Evolutionary conservation across 2,888 invertebrate species (phyloP).

Genomic region (Drosophila colorata): DNA sequence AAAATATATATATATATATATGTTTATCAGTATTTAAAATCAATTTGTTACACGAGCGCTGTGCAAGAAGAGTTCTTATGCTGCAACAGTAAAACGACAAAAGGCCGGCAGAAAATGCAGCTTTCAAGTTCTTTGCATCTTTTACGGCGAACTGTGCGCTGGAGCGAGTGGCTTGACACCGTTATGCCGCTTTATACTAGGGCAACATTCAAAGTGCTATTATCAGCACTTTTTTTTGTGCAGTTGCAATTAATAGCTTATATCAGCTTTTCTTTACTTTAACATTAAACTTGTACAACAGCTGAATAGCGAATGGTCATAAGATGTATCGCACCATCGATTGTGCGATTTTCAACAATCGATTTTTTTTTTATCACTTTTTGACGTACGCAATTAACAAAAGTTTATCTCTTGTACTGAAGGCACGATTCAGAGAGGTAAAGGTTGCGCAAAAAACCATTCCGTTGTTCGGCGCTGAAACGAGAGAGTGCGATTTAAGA

Average conservation of each 20-base stretch:
- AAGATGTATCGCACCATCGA: slow-evolving; percentile 8
- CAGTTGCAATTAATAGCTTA: slow-evolving; percentile 17
- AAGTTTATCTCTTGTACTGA: too few species aligned
- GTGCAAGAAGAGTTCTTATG: slow-evolving; percentile 10
- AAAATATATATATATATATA: background rate
- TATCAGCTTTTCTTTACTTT: slow-evolving; percentile 13
- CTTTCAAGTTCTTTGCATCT: slow-evolving; percentile 33
- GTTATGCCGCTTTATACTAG: background rate
- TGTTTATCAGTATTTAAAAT: slow-evolving; percentile 11
- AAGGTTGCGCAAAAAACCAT: too few species aligned
- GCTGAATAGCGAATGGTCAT: slow-evolving; percentile 37
- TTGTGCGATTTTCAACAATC: background rate
- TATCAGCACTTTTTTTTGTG: slow-evolving; percentile 37
- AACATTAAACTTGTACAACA: slow-evolving; percentile 36
- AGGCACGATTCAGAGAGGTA: too few species aligned
- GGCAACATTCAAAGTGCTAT: slow-evolving; percentile 13
- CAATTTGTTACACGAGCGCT: slow-evolving; percentile 43
- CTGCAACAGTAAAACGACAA: slow-evolving; percentile 26
- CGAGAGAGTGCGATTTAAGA: too few species aligned
- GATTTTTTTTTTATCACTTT: too few species aligned
- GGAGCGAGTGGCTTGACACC: background rate
- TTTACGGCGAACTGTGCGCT: slow-evolving; percentile 6
- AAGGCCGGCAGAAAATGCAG: slow-evolving; percentile 54
- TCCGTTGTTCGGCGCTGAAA: too few species aligned
- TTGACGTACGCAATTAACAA: slow-evolving; percentile 2